Conservation (phyloP, 2,113 vertebrate genomes). For the Psephotus haematonotus region DNA sequence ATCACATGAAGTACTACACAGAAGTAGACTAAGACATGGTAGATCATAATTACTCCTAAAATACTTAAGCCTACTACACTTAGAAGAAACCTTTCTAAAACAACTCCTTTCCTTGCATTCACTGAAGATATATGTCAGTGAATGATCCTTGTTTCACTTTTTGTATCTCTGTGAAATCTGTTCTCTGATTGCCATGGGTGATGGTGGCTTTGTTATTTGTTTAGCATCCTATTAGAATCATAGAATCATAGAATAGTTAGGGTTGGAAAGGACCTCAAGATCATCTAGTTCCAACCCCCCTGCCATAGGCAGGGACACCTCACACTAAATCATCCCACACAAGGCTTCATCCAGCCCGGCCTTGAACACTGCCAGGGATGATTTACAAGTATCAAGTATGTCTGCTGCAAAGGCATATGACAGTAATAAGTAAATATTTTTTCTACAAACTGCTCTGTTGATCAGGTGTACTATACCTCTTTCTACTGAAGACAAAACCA, state of each 20-base stretch:
- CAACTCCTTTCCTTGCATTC: background rate
- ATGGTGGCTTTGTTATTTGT: background rate
- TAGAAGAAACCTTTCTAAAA: background rate
- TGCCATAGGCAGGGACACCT: too few relatives aligned
- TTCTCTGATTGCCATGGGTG: background rate
- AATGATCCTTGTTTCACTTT: background rate
- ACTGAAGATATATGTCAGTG: background rate
- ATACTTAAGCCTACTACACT: background rate
- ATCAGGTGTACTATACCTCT: background rate
- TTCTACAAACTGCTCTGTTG: background rate
- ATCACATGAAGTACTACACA: background rate
- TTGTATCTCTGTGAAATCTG: background rate
- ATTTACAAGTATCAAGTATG: background rate
- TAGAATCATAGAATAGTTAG: too few relatives aligned
- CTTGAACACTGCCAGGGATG: too few relatives aligned
- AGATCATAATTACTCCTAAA: background rate
- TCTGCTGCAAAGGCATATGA: background rate
- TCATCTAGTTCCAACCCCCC: too few relatives aligned
- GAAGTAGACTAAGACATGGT: background rate
- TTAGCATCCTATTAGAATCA: background rate
- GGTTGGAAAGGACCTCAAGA: too few relatives aligned
- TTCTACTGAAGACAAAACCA: background rate
- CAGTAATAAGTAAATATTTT: background rate
- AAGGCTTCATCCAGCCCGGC: too few relatives aligned
- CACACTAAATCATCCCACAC: too few relatives aligned